Percentiles rank a stretch among this genome's conserved stretches.
Evolutionary conservation across 2,888 invertebrate genomes (phyloP).

Genomic region (Eristalis intricaria): DNA sequence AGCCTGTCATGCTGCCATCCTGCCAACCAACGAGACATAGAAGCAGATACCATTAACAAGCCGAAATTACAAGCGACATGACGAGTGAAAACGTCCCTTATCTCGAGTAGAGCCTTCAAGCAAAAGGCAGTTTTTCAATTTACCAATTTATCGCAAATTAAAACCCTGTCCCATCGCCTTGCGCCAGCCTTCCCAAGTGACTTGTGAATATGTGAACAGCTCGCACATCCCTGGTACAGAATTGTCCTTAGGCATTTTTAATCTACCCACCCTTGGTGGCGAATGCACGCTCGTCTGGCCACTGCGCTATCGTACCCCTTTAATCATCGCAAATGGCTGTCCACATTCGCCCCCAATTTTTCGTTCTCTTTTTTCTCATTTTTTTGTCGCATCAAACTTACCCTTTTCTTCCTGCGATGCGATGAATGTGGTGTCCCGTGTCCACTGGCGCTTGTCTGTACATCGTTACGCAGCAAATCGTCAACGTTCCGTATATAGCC

Average conservation of each 20-base stretch:
- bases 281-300: conserved; percentile 25
- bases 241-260: conserved; percentile 51
- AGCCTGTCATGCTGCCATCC: not conserved
- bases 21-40: too few relatives aligned
- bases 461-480: conserved; percentile 75
- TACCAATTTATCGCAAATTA: conserved; percentile 64
- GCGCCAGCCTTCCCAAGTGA: too few relatives aligned
- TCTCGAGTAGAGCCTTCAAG: conserved; percentile 18
- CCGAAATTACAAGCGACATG: conserved; percentile 26
- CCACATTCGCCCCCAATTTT: conserved; percentile 9
- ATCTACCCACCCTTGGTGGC: conserved; percentile 29
- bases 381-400: conserved; percentile 73
- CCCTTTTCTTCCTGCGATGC: conserved; percentile 78
- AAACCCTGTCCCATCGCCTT: conserved; percentile 36
- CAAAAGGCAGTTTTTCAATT: conserved; percentile 57
- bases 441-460: conserved; percentile 75
- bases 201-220: not conserved
- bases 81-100: conserved; percentile 42
- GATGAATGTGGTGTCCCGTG: conserved; percentile 76
- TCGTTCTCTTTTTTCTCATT: not conserved
- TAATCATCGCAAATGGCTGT: not conserved
- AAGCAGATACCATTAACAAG: conserved; percentile 9
- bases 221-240: not conserved
- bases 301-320: not conserved
- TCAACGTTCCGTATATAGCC: conserved; percentile 79